These are phyloP conservation scores for Eriocheir sinensis DNA, from an alignment of 1,140 invertebrate species.

Conservation along the genomic window DNA sequence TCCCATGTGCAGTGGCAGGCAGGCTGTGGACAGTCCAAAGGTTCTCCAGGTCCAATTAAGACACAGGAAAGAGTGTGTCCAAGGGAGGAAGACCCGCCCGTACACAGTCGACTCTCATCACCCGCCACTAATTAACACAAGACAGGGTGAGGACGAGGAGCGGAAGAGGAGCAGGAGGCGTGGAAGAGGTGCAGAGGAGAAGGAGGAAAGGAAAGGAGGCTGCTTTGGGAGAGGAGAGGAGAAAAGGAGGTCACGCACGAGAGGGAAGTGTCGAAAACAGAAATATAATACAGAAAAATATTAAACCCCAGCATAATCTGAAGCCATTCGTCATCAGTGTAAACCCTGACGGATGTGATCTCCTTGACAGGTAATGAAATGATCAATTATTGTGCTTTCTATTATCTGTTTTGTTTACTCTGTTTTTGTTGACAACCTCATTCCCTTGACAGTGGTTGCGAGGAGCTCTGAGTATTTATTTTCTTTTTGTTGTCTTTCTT, in stretches of 20 bases:
- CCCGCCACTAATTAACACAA: conserved; percentile 14
- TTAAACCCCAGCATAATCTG: too few species aligned
- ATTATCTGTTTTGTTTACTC: not conserved
- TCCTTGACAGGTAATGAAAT: not conserved
- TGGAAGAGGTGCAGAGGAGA: not conserved
- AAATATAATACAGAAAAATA: too few species aligned
- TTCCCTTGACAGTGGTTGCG: too few species aligned
- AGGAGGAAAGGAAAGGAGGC: too few species aligned
- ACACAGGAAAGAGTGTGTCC: not conserved
- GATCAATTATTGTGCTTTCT: not conserved
- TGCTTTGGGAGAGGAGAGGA: not conserved
- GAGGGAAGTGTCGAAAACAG: too few species aligned
- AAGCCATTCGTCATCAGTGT: too few species aligned
- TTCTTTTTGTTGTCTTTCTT: not conserved
- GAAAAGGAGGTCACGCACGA: too few species aligned
- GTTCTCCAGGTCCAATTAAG: not conserved
- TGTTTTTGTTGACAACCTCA: too few species aligned
- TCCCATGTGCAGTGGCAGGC: not conserved
- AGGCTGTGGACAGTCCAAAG: conserved; percentile 8
- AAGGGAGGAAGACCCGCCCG: not conserved
- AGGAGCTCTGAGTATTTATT: not conserved
- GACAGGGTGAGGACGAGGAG: not conserved
- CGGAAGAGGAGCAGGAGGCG: not conserved
- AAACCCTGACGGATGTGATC: not conserved
- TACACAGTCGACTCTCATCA: not conserved